Evolutionary conservation across 2,888 invertebrate species (phyloP).

Genomic region (Eutolmus rufibarbis): DNA sequence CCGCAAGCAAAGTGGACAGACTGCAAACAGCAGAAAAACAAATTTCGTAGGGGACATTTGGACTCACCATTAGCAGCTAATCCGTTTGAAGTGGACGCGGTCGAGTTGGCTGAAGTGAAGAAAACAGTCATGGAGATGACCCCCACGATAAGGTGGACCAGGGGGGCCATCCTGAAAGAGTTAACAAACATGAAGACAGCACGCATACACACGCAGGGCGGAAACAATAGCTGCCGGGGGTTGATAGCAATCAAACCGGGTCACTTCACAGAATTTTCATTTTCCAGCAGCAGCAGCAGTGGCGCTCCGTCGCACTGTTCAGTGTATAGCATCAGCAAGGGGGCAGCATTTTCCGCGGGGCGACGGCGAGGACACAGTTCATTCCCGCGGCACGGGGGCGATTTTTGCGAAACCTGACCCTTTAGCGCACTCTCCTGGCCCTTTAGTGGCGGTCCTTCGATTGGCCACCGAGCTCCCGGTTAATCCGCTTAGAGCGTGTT

Average conservation of each 20-base stretch:
- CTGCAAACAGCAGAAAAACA: not conserved
- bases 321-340: not conserved
- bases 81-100: conserved; percentile 44
- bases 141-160: conserved; percentile 42
- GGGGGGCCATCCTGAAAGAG: conserved; percentile 45
- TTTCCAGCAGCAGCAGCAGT: not conserved
- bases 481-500: conserved; percentile 8
- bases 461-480: not conserved
- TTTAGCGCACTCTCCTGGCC: not conserved
- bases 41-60: not conserved
- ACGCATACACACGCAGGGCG: not conserved
- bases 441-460: not conserved
- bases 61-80: conserved; percentile 46
- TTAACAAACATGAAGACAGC: conserved; percentile 23
- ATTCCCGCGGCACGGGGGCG: not conserved
- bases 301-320: conserved; percentile 9
- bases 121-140: conserved; percentile 42
- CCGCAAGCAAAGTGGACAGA: not conserved
- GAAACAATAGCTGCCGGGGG: conserved; percentile 7
- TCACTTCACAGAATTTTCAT: conserved; percentile 32
- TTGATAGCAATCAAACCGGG: not conserved
- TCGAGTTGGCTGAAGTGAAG: conserved; percentile 41
- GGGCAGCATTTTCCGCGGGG: not conserved
- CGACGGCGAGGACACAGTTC: not conserved
- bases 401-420: not conserved